Percentiles rank a stretch among this genome's conserved stretches.
Conservation (phyloP, 2,888 invertebrate species). For the Onthophagus sagittarius region DNA sequence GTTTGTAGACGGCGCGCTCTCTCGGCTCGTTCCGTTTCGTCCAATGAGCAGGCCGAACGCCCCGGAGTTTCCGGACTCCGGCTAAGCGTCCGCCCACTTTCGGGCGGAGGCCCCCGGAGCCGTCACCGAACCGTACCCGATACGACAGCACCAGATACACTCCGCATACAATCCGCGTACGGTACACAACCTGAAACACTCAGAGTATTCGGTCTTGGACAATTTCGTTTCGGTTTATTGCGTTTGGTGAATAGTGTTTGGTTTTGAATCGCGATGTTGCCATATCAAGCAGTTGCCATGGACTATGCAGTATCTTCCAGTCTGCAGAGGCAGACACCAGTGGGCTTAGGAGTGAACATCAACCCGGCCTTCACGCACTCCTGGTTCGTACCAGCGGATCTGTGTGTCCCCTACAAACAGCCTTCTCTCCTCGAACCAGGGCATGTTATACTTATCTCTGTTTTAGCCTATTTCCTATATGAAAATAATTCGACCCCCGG, state of each 20-base stretch:
- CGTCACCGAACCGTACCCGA: conserved; percentile 3
- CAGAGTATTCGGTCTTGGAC: background rate
- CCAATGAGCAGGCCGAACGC: conserved; percentile 43
- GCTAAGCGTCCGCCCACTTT: conserved; percentile 39
- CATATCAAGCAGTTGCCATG: conserved; percentile 87
- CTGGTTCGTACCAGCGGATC: conserved; percentile 93
- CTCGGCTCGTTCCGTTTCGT: conserved; percentile 41
- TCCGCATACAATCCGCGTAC: conserved; percentile 8
- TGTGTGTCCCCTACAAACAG: conserved; percentile 84
- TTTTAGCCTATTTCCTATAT: conserved; percentile 24
- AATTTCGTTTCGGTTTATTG: background rate
- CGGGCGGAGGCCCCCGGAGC: conserved; percentile 6
- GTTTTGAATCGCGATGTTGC: conserved; percentile 60
- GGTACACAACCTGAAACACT: background rate
- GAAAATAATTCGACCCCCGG: background rate
- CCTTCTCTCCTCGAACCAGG: conserved; percentile 85
- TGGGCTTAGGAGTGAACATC: conserved; percentile 57
- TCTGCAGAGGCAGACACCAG: conserved; percentile 44
- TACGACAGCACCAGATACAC: conserved; percentile 6
- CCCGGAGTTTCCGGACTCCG: conserved; percentile 31
- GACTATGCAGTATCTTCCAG: conserved; percentile 64
- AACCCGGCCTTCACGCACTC: conserved; percentile 86
- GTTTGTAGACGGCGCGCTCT: conserved; percentile 38
- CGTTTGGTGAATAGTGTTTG: conserved; percentile 23
- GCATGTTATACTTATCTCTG: conserved; percentile 66